Base-by-base conservation (phyloP, 2,113 vertebrate genomes). In the Tapirus terrestris region DNA sequence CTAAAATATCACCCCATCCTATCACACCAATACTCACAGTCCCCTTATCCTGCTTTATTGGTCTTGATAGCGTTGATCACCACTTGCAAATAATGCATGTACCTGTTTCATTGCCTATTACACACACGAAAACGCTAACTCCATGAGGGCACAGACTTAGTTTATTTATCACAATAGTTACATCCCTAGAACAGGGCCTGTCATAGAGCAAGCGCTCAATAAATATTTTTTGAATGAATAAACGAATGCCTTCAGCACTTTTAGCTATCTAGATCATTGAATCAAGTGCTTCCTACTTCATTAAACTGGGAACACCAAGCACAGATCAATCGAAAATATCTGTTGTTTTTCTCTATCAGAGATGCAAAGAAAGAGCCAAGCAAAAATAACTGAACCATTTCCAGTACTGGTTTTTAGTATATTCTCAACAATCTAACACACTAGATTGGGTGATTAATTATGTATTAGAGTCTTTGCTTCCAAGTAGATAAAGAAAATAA, bases 361-460 rank as follows among this genome's bases (percentile, higher is more conserved):
- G 33, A 21, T 60, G 5, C 48, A 73, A 95, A 94, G 60, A 84
- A 45, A 94, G 56, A 63, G 18, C 79, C 68, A 89, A 85, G 20
- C n/a, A 48, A 87, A 96, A 96, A 67, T 45, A 92, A 90, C 25
- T 80, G 56, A 79, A 77, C 9, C 11, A 85, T 61, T 13, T 85
- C 65, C 27, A 58, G 72, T n/a, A 36, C 11, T 85, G 16, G 18
- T 43, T 92, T 97, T 87, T 67, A 86, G 86, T 77, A 67, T 87
- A 39, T 83, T 89, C 67, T 53, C 73, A 79, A 70, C 86, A 82
- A 89, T 11, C 3, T 86, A 87, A 67, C 45, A 76, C 36, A 56
- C 20, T 68, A 91, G 77, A 89, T 43, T 63, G 18, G 21, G 13
- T 75, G 92, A 91, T 92, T 97, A 73, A 86, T 93, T 95, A 80